Conservation (phyloP, 2,113 vertebrate species). For the Perca fluviatilis region DNA sequence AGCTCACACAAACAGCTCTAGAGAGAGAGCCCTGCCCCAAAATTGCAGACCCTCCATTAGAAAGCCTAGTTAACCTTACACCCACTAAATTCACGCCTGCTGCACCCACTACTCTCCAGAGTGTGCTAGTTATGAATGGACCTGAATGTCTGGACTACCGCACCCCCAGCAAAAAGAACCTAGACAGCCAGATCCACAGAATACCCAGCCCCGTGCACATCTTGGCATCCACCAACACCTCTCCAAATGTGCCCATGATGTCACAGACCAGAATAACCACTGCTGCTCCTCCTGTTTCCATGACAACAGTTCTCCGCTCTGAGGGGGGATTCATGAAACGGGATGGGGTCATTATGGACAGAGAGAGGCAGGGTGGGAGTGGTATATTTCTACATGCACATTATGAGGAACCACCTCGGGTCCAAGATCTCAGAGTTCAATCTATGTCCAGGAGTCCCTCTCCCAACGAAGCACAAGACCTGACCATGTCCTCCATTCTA, state of each 20-base stretch:
- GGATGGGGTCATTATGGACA: conserved; percentile 82
- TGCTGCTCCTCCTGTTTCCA: conserved; percentile 76
- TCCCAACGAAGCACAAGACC: conserved; percentile 82
- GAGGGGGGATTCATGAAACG: conserved; percentile 72
- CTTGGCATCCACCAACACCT: conserved; percentile 64
- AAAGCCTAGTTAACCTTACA: conserved; percentile 64
- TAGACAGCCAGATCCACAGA: conserved; percentile 73
- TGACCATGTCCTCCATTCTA: conserved; percentile 83
- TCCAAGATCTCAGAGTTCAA: conserved; percentile 78
- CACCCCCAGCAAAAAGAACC: conserved; percentile 78
- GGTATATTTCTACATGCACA: conserved; percentile 55
- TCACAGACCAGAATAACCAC: conserved; percentile 78
- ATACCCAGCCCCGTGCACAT: conserved; percentile 74
- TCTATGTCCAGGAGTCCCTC: conserved; percentile 77
- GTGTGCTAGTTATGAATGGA: conserved; percentile 84
- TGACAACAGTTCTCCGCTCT: conserved; percentile 77
- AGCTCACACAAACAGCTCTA: conserved; percentile 31
- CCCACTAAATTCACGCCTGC: conserved; percentile 62
- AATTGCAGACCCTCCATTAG: conserved; percentile 49
- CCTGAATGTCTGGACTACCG: conserved; percentile 84
- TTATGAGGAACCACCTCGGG: conserved; percentile 68
- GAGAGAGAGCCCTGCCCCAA: conserved; percentile 60
- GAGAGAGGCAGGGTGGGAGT: conserved; percentile 69
- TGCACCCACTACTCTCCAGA: conserved; percentile 72
- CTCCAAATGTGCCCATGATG: conserved; percentile 66